Evolutionary conservation across 1,140 invertebrate genomes (phyloP).

Genomic region (Neelides sp.): DNA sequence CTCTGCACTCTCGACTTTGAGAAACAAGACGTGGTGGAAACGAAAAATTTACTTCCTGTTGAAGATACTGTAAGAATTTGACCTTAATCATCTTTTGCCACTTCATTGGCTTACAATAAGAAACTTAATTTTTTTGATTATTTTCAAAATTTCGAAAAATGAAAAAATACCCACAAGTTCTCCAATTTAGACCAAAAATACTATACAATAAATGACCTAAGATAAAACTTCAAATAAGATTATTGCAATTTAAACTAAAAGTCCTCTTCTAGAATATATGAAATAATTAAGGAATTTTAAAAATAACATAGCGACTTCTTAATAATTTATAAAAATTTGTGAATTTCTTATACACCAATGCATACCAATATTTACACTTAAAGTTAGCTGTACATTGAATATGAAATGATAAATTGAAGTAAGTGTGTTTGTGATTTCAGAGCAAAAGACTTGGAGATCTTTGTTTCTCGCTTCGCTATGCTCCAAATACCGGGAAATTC

Average conservation of each 20-base stretch:
- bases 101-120: too few species aligned
- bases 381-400: neutral
- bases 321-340: neutral
- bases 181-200: too few species aligned
- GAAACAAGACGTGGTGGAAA: neutral
- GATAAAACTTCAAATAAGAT: too few species aligned
- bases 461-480: slow-evolving; percentile 51
- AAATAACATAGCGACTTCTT: neutral
- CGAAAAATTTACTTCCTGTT: too few species aligned
- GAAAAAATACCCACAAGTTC: too few species aligned
- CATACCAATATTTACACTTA: neutral
- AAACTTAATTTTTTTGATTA: too few species aligned
- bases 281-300: neutral
- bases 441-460: slow-evolving; percentile 46
- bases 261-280: neutral
- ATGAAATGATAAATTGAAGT: neutral
- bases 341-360: neutral
- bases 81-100: too few species aligned
- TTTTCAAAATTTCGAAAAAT: too few species aligned
- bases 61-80: too few species aligned
- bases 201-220: too few species aligned
- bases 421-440: neutral
- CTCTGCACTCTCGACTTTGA: slow-evolving; percentile 46
- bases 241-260: too few species aligned
- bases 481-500: slow-evolving; percentile 50